Conservation (phyloP, 2,113 vertebrate species). For the Petromus typicus region DNA sequence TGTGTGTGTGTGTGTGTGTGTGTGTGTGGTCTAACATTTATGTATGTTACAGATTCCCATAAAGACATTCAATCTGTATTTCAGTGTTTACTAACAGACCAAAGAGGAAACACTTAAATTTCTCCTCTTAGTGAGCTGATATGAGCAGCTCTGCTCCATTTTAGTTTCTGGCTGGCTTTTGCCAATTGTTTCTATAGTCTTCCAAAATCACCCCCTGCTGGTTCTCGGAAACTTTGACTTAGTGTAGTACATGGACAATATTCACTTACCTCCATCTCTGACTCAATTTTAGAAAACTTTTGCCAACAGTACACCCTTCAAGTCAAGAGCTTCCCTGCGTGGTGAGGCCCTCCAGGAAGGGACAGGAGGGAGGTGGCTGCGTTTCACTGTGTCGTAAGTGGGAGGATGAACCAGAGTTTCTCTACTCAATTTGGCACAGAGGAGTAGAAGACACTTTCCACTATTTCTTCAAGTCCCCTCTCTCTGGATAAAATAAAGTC, state of each 20-base stretch:
- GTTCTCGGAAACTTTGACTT: background rate
- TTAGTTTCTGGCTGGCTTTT: background rate
- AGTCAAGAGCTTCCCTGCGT: background rate
- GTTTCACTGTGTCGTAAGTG: background rate
- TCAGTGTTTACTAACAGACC: background rate
- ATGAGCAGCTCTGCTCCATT: background rate
- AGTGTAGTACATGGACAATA: background rate
- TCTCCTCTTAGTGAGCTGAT: background rate
- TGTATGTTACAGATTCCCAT: background rate
- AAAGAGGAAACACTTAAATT: background rate
- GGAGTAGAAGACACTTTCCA: background rate
- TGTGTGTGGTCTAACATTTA: background rate
- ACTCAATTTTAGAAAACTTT: background rate
- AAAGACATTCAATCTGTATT: background rate
- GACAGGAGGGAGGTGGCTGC: background rate
- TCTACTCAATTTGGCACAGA: background rate
- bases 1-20: background rate
- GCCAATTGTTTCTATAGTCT: background rate
- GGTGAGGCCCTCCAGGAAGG: background rate
- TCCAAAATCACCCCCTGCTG: background rate
- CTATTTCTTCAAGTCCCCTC: background rate
- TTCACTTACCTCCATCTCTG: background rate
- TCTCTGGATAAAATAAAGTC: background rate
- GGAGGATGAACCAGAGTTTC: background rate
- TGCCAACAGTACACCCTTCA: background rate